These are phyloP conservation scores for Drosophila diplacantha DNA, from an alignment of 2,888 invertebrate species.

Conservation along the genomic window DNA sequence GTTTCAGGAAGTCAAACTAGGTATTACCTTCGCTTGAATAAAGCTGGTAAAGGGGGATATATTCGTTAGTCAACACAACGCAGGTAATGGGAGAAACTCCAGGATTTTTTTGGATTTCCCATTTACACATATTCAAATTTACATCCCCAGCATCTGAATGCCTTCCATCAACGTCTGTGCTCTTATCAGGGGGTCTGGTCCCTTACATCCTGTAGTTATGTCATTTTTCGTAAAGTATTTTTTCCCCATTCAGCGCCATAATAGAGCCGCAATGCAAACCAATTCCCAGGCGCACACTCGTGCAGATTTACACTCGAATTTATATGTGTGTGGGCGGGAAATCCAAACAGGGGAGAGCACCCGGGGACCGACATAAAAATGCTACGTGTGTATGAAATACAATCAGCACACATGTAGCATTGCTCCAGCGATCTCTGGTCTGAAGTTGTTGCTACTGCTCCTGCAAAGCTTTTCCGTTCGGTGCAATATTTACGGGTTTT, in stretches of 20 bases:
- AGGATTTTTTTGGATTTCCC: not conserved
- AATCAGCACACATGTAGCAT: slow-evolving; percentile 20
- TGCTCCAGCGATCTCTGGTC: slow-evolving; percentile 23
- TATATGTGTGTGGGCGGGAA: not conserved
- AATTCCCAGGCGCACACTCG: slow-evolving; percentile 23
- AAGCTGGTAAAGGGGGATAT: not conserved
- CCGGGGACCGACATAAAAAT: slow-evolving; percentile 27
- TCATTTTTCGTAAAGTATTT: slow-evolving; percentile 21
- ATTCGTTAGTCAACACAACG: not conserved
- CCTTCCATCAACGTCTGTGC: slow-evolving; percentile 20
- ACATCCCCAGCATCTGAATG: slow-evolving; percentile 6
- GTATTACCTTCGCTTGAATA: not conserved
- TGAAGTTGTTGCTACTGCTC: slow-evolving; percentile 17
- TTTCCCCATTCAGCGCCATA: slow-evolving; percentile 19
- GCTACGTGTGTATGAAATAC: slow-evolving; percentile 33
- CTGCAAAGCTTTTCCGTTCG: slow-evolving; percentile 46
- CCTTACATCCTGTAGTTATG: slow-evolving; percentile 23
- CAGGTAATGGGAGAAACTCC: not conserved
- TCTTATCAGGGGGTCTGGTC: slow-evolving; percentile 23
- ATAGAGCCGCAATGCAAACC: slow-evolving; percentile 37
- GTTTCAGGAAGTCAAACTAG: not conserved
- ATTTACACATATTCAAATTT: slow-evolving; percentile 10
- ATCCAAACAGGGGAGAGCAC: slow-evolving; percentile 9
- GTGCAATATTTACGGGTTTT: slow-evolving; percentile 31
- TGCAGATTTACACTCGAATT: slow-evolving; percentile 25